Evolutionary conservation across 2,113 vertebrate species (phyloP).

Genomic region (Fukomys damarensis): DNA sequence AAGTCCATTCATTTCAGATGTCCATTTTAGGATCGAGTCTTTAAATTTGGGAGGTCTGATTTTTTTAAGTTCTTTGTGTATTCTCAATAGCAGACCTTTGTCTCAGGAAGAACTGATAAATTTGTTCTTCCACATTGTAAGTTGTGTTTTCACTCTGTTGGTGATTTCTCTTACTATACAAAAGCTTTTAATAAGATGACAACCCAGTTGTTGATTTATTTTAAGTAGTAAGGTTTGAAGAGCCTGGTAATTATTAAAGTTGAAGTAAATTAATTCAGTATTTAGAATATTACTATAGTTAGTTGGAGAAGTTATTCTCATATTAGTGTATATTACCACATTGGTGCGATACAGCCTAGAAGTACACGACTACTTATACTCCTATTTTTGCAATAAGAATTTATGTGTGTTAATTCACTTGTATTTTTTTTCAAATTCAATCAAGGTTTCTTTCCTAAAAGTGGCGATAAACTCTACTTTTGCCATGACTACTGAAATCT

Average conservation of each 20-base stretch:
- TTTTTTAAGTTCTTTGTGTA: no score
- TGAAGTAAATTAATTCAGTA: neutral
- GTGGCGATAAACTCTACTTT: neutral
- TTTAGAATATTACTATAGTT: neutral
- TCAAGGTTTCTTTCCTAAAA: neutral
- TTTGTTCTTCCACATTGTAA: no score
- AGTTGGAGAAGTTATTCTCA: neutral
- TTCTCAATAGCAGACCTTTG: no score
- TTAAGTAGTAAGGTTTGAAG: neutral
- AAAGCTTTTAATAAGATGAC: no score
- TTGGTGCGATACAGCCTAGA: neutral
- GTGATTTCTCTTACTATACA: no score
- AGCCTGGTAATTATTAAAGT: neutral
- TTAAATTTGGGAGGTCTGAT: no score
- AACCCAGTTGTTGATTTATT: no score
- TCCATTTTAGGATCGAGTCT: no score
- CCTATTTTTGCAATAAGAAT: neutral
- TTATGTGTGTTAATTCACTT: neutral
- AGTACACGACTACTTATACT: neutral
- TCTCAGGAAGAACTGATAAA: no score
- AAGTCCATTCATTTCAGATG: no score
- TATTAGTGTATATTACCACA: neutral
- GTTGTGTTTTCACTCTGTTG: no score
- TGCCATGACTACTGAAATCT: neutral
- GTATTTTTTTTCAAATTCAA: neutral